Evolutionary conservation across 2,888 invertebrate genomes (phyloP), one percentile per base, ranked within the genome.

Genomic region (Philonicus albiceps): DNA sequence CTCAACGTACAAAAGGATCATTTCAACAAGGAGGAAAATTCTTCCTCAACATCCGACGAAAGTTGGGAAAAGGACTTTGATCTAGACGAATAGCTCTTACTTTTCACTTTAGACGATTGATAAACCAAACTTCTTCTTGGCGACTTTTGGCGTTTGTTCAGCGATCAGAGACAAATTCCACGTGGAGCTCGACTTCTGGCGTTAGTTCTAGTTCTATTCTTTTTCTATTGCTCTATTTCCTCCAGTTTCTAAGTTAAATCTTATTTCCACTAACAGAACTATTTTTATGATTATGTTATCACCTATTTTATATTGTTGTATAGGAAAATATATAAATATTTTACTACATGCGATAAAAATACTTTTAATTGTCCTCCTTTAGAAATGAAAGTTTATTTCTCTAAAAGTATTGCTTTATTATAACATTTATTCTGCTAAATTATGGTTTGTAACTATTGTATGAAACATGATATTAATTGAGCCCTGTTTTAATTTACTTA

Each of bases 61-160:
- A 93, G 94, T 90, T 94, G 94, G 94, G 94, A 94, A 89, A 94
- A 94, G 88, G 94, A 94, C 89, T 94, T 94, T 90, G 94, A 94
- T 88, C 87, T 91, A 34, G 90, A 90, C 76, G 90, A 90, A 75
- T 86, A 86, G 55, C 73, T 84, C 27, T 84, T 43, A 43, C 27
- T 73, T 19, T 49, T 49, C 49, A 19, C 73, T 27, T 84, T 83
- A 34, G 40, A 27, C 43, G 16, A 72, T 72, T 83, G 13, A 37
- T 22, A 37, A 37, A 27, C 31, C 37, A 72, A 13, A 64, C 22
- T n/a, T 84, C 73, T 43, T 43, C 40, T 43, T 73, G 27, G 37
- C n/a, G 49, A 80, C 81, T 49, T 37, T 19, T 55, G 55, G 27
- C 31, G 13, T 81, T 34, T 64, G 34, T 73, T 83, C 73, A 73